A percentile compares a stretch with the other conserved stretches of the same genome.
Evolutionary conservation across 2,888 invertebrate species (phyloP).

Genomic region (Apocheima hispidaria): DNA sequence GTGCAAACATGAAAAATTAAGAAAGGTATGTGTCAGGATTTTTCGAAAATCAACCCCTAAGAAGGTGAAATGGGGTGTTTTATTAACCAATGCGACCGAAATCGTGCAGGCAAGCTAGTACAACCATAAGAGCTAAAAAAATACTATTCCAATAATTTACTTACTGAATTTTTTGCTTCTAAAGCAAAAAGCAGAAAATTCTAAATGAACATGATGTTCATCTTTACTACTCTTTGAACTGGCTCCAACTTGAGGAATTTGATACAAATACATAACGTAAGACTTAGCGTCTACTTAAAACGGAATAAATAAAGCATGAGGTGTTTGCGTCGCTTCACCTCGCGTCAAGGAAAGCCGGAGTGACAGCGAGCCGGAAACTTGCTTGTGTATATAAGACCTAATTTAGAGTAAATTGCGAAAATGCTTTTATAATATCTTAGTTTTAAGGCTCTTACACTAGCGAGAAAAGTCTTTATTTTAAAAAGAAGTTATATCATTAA

Average conservation of each 20-base stretch:
- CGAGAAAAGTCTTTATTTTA: too few relatives aligned
- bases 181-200: not conserved
- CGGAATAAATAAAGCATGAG: constrained; percentile 30
- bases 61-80: too few relatives aligned
- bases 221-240: not conserved
- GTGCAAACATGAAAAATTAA: too few relatives aligned
- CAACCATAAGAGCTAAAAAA: too few relatives aligned
- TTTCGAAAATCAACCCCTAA: too few relatives aligned
- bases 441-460: not conserved
- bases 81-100: too few relatives aligned
- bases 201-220: not conserved
- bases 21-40: too few relatives aligned
- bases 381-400: not conserved
- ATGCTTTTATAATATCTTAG: not conserved
- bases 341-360: constrained; percentile 23
- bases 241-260: constrained; percentile 12
- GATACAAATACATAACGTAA: constrained; percentile 13
- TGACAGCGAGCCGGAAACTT: constrained; percentile 12
- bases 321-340: constrained; percentile 19
- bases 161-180: too few relatives aligned
- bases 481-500: too few relatives aligned
- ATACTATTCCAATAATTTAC: too few relatives aligned
- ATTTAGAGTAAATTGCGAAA: not conserved
- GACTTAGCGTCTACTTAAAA: constrained; percentile 25
- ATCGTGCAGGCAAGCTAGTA: too few relatives aligned